Evolutionary conservation across 2,113 vertebrate genomes (phyloP), one percentile per base, ranked within the genome.

Genomic region (Megalops atlanticus): DNA sequence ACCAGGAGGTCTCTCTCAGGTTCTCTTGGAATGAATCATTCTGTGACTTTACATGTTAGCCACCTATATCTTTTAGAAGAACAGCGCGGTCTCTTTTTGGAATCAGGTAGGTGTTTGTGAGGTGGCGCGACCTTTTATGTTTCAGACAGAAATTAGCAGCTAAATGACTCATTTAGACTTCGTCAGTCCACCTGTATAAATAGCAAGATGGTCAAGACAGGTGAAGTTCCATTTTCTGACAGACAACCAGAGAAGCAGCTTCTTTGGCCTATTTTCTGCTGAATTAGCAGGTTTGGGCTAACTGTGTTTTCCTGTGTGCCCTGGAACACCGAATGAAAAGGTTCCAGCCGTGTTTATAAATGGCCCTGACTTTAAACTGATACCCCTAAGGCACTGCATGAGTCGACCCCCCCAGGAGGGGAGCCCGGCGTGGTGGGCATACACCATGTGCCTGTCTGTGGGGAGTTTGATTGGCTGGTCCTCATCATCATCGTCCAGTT

Each of bases 401-500:
- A 33, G 39, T 31, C n/a, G n/a, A n/a, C n/a, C n/a, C n/a, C n/a
- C n/a, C n/a, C n/a, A n/a, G n/a, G n/a, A n/a, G n/a, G n/a, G n/a
- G n/a, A n/a, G 38, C 24, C 70, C 8, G 64, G n/a, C 40, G 84
- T 70, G 39, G 75, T 21, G n/a, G 43, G 47, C 78, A 73, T 68
- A 38, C 76, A 75, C n/a, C 49, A 38, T n/a, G 38, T 84, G 85
- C 83, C 78, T 82, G 80, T 84, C 39, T 49, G 4, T 36, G 39
- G 77, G 6, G 72, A 41, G 81, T 72, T 77, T 47, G 74, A 83
- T 84, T 83, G 85, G 83, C 81, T 82, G 49, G 54, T 69, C 45
- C 16, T 16, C 8, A 40, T 27, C 82, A 74, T 79, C 76, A 86
- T 83, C 86, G 80, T 80, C 78, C 73, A 82, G 80, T 83, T 86